Conservation (phyloP, 2,888 invertebrate species). For the Diploptera punctata region DNA sequence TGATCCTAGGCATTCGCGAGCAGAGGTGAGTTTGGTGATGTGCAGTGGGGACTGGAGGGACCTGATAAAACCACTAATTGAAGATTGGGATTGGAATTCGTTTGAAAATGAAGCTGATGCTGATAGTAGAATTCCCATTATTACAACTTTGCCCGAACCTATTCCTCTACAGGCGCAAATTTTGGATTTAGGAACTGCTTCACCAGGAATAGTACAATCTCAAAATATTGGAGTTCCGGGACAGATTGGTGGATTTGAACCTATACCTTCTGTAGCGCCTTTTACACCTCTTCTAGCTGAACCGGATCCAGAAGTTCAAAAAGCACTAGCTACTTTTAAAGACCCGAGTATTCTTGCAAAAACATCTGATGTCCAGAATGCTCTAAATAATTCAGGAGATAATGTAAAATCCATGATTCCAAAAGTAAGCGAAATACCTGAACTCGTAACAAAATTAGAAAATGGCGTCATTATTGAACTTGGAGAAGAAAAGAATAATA, state of each 20-base stretch:
- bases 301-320: slow-evolving; percentile 58
- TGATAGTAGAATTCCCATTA: slow-evolving; percentile 55
- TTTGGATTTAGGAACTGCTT: slow-evolving; percentile 57
- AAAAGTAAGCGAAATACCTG: slow-evolving; percentile 66
- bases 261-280: slow-evolving; percentile 67
- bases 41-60: slow-evolving; percentile 65
- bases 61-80: slow-evolving; percentile 67
- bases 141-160: slow-evolving; percentile 58
- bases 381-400: slow-evolving; percentile 55
- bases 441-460: slow-evolving; percentile 60
- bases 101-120: slow-evolving; percentile 65
- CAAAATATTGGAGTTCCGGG: slow-evolving; percentile 61
- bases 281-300: slow-evolving; percentile 62
- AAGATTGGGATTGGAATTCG: slow-evolving; percentile 69
- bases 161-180: slow-evolving; percentile 61
- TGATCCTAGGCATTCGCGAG: slow-evolving; percentile 60
- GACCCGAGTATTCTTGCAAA: slow-evolving; percentile 63
- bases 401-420: slow-evolving; percentile 59
- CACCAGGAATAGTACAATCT: slow-evolving; percentile 49
- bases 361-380: slow-evolving; percentile 66
- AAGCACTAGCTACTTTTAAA: slow-evolving; percentile 57
- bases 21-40: slow-evolving; percentile 61
- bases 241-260: slow-evolving; percentile 59
- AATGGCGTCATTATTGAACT: slow-evolving; percentile 58
- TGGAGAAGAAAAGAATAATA: slow-evolving; percentile 53